Evolutionary conservation across 2,113 vertebrate species (phyloP).

Genomic region (Nannobrachium achirus): DNA sequence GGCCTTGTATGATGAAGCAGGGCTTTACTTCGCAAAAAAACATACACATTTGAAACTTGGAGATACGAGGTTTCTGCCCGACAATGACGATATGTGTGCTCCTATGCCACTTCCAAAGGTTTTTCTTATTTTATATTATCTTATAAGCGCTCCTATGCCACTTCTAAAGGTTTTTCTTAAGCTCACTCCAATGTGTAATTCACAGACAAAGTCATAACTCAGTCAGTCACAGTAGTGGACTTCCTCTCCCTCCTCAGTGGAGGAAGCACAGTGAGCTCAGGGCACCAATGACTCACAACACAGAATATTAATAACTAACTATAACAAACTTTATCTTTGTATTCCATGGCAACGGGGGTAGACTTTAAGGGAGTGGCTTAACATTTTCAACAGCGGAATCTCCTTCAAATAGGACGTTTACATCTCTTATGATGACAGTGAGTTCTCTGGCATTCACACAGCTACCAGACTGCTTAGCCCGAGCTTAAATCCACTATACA

Average conservation of each 20-base stretch:
- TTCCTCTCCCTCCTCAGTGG: slow-evolving; percentile 43
- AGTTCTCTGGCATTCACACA: background rate
- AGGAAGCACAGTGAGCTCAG: slow-evolving; percentile 45
- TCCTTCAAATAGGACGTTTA: slow-evolving; percentile 2
- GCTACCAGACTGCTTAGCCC: background rate
- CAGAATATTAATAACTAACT: slow-evolving; percentile 54
- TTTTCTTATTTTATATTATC: too few relatives aligned
- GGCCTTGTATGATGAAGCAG: too few relatives aligned
- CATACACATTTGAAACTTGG: too few relatives aligned
- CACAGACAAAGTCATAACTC: too few relatives aligned
- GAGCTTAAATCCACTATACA: background rate
- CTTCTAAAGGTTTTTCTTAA: too few relatives aligned
- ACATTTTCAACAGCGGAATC: background rate
- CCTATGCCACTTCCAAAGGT: too few relatives aligned
- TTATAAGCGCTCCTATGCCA: too few relatives aligned
- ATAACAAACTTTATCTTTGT: slow-evolving; percentile 54
- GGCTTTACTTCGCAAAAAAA: too few relatives aligned
- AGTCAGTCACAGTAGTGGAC: background rate
- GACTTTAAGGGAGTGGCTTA: slow-evolving; percentile 36
- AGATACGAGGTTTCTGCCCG: too few relatives aligned
- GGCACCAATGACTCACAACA: slow-evolving; percentile 54
- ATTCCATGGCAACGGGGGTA: slow-evolving; percentile 43
- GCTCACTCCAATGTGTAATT: too few relatives aligned
- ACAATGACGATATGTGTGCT: too few relatives aligned
- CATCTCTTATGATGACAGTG: background rate